Percentiles rank a stretch among this genome's conserved stretches.
These are phyloP conservation scores for Morelia viridis DNA, from an alignment of 2,797 vertebrate species.

Conservation along the genomic window DNA sequence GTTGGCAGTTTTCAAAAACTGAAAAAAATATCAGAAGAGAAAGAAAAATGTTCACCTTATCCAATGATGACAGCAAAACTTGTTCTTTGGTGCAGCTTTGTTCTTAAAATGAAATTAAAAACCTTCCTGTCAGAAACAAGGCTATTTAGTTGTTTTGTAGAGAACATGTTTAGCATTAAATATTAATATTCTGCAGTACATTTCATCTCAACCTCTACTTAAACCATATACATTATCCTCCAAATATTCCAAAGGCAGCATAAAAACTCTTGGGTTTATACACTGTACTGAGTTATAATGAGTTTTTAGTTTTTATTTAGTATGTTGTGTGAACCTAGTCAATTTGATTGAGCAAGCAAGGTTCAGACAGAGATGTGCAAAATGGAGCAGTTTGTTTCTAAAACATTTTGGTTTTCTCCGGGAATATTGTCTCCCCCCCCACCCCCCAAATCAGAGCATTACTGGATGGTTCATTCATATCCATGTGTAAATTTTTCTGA, in stretches of 20 bases:
- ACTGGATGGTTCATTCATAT: not conserved
- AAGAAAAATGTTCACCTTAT: not conserved
- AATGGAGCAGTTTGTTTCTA: not conserved
- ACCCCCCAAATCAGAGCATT: not conserved
- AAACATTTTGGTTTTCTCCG: not conserved
- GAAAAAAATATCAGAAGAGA: not conserved
- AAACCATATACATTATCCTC: not conserved
- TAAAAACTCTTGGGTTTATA: not conserved
- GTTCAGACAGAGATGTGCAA: not conserved
- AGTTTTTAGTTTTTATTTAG: not conserved
- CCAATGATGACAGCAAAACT: not conserved
- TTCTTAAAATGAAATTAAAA: not conserved
- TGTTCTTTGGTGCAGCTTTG: not conserved
- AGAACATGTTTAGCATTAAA: not conserved
- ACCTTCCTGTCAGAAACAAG: not conserved
- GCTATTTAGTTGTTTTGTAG: not conserved
- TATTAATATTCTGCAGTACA: not conserved
- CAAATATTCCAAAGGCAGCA: not conserved
- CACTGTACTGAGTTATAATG: not conserved
- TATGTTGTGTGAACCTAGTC: not conserved
- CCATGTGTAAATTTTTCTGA: not conserved
- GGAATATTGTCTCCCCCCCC: not conserved
- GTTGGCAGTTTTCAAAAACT: not conserved
- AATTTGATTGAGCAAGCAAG: not conserved
- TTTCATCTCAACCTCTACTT: not conserved